phyloP scores from a whole-genome alignment of 2,888 invertebrate genomes.

The Agapostemon virescens region DNA sequence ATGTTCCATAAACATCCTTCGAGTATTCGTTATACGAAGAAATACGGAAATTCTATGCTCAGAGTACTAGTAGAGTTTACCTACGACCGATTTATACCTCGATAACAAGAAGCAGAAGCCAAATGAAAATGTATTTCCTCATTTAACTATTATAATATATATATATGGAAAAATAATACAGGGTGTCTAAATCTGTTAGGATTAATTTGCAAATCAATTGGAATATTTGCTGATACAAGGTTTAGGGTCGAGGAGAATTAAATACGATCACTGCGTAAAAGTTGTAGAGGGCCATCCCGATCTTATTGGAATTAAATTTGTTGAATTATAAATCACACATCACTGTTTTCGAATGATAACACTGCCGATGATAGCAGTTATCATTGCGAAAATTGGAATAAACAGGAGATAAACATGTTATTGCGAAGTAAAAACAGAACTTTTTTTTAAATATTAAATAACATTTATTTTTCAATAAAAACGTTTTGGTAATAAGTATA shows the following conservation, averaged over 20 bases:
- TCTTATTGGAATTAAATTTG: not conserved
- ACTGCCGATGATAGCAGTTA: not conserved
- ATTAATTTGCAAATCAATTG: not conserved
- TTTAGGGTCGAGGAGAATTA: not conserved
- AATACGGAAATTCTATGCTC: too few species aligned
- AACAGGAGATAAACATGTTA: not conserved
- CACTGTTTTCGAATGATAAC: not conserved
- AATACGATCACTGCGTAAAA: not conserved
- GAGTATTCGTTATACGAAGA: too few species aligned
- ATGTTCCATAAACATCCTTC: too few species aligned
- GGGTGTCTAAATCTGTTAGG: too few species aligned
- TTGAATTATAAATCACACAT: not conserved
- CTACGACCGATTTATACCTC: too few species aligned
- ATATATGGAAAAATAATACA: too few species aligned
- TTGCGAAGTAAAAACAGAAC: not conserved
- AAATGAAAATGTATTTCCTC: too few species aligned
- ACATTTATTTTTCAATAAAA: slow-evolving; percentile 38
- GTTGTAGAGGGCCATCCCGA: not conserved
- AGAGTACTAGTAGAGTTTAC: too few species aligned
- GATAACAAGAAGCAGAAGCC: too few species aligned
- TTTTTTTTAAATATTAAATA: not conserved
- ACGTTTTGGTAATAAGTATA: slow-evolving; percentile 24
- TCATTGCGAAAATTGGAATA: not conserved
- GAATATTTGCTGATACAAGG: not conserved
- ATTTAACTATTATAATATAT: too few species aligned